phyloP scores from a whole-genome alignment of 2,113 vertebrate species.

The Leucosticte australis region DNA sequence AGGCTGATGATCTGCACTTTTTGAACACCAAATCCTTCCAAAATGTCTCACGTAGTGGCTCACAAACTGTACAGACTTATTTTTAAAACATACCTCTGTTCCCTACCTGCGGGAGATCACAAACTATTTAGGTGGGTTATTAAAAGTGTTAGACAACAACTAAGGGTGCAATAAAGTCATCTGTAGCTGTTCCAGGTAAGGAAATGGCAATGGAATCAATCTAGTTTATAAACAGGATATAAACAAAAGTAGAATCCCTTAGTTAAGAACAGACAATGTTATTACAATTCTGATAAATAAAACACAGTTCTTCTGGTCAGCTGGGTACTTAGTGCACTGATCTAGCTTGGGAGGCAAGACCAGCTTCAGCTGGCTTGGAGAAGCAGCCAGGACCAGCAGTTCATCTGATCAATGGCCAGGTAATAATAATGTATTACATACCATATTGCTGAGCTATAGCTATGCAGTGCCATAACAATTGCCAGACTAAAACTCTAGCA shows the following conservation, averaged over 20 bases:
- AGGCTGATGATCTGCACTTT: not conserved
- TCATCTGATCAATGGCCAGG: conserved; percentile 42
- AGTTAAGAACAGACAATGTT: not conserved
- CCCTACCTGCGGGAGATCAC: not conserved
- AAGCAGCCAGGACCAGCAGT: not conserved
- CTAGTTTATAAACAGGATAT: not conserved
- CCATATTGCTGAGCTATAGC: conserved; percentile 25
- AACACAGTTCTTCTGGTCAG: not conserved
- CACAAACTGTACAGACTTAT: not conserved
- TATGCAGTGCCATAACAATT: not conserved
- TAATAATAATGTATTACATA: conserved; percentile 21
- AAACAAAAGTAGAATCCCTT: not conserved
- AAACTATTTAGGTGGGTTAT: not conserved
- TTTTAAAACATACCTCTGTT: not conserved
- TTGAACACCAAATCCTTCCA: not conserved
- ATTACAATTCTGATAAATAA: not conserved
- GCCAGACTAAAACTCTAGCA: not conserved
- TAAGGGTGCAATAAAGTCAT: not conserved
- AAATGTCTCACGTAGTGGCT: not conserved
- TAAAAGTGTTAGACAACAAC: not conserved
- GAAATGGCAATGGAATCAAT: not conserved
- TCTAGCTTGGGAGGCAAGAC: not conserved
- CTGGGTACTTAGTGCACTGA: not conserved
- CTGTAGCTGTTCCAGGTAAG: not conserved
- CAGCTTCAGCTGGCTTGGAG: not conserved